Evolutionary conservation across 2,888 invertebrate species (phyloP).

Genomic region (Dioctria linearis): DNA sequence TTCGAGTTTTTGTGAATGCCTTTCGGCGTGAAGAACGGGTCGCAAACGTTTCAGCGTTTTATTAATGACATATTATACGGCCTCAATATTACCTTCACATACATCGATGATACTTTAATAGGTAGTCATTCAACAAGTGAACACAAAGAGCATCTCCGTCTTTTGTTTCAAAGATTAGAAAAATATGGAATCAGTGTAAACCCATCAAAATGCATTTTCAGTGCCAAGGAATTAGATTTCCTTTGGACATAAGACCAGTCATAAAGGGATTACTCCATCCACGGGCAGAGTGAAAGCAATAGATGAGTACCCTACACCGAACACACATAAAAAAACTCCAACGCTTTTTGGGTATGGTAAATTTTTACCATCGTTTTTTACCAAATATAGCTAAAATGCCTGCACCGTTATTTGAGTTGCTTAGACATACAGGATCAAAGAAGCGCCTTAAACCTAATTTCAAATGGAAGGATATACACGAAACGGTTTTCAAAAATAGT

Average conservation of each 20-base stretch:
- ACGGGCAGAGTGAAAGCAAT: slow-evolving; percentile 18
- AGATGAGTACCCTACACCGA: slow-evolving; percentile 13
- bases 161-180: slow-evolving; percentile 57
- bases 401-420: too few relatives aligned
- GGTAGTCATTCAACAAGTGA: slow-evolving; percentile 57
- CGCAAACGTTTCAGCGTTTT: slow-evolving; percentile 64
- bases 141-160: slow-evolving; percentile 57
- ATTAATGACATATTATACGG: slow-evolving; percentile 60
- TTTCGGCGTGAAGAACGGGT: slow-evolving; percentile 62
- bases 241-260: slow-evolving; percentile 1
- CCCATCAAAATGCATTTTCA: slow-evolving; percentile 54
- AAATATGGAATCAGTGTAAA: slow-evolving; percentile 60
- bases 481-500: not conserved
- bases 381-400: too few relatives aligned
- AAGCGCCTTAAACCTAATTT: too few relatives aligned
- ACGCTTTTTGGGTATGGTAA: too few relatives aligned
- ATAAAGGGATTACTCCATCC: slow-evolving; percentile 27
- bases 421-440: too few relatives aligned
- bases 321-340: too few relatives aligned
- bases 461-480: not conserved
- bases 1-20: slow-evolving; percentile 64
- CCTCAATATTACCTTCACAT: slow-evolving; percentile 60
- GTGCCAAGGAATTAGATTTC: slow-evolving; percentile 6
- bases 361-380: too few relatives aligned
- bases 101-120: slow-evolving; percentile 62